These are phyloP conservation scores for Contarinia nasturtii DNA, from an alignment of 1,140 invertebrate species.

Conservation along the genomic window DNA sequence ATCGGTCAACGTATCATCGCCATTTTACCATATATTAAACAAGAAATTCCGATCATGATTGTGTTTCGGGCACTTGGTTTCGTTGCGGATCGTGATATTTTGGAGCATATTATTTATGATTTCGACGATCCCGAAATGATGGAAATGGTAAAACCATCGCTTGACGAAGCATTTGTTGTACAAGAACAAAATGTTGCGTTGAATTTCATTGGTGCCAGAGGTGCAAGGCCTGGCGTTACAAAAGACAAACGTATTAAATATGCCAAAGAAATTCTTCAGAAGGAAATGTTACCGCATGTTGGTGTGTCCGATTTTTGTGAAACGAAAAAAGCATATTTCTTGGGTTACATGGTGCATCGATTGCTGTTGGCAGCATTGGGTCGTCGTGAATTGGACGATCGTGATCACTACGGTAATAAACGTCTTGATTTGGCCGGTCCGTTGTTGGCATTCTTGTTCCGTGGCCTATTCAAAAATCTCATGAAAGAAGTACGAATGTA, in stretches of 20 bases:
- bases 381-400: conserved; percentile 86
- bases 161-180: conserved; percentile 98
- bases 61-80: conserved; percentile 94
- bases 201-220: conserved; percentile 94
- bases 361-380: conserved; percentile 85
- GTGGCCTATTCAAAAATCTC: conserved; percentile 82
- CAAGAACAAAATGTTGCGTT: conserved; percentile 97
- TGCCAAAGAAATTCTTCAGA: conserved; percentile 95
- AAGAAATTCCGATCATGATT: conserved; percentile 99
- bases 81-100: conserved; percentile 94
- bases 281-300: conserved; percentile 98
- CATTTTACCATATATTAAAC: conserved; percentile 95
- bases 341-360: conserved; percentile 97
- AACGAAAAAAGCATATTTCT: conserved; percentile 96
- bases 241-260: conserved; percentile 98
- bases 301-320: conserved; percentile 98
- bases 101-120: conserved; percentile 98
- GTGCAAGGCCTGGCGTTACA: conserved; percentile 90
- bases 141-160: conserved; percentile 98
- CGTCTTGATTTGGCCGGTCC: conserved; percentile 93
- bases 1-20: conserved; percentile 97
- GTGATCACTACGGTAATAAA: conserved; percentile 99
- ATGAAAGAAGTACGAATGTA: conserved; percentile 94
- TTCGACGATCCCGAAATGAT: conserved; percentile 99
- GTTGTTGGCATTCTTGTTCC: conserved; percentile 84